A percentile compares a stretch with the other conserved stretches of the same genome.
phyloP scores from a whole-genome alignment of 2,888 invertebrate species.

The Thysanoteuthis rhombus region DNA sequence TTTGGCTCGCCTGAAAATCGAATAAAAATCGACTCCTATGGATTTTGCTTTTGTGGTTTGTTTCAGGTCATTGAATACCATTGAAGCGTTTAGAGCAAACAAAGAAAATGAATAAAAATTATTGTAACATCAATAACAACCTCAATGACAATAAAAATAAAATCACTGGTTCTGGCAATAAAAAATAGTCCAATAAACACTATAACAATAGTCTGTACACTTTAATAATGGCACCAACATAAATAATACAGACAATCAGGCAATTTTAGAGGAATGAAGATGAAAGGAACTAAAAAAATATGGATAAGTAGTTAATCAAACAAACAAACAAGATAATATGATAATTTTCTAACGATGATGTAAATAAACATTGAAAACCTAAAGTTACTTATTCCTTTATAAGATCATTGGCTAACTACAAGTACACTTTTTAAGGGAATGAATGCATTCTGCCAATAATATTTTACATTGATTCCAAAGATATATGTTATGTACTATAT shows the following conservation, averaged over 20 bases:
- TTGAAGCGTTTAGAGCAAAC: neutral
- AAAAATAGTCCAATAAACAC: neutral
- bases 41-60: neutral
- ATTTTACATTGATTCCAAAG: neutral
- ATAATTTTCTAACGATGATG: neutral
- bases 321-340: neutral
- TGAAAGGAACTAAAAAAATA: neutral
- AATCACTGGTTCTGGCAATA: neutral
- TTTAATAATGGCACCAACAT: neutral
- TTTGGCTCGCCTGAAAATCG: neutral
- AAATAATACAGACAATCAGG: neutral
- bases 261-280: neutral
- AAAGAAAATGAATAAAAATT: neutral
- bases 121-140: neutral
- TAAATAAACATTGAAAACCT: neutral
- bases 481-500: neutral
- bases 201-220: neutral
- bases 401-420: neutral
- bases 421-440: too few species aligned
- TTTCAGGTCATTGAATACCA: neutral
- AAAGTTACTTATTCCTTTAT: neutral
- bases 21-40: neutral
- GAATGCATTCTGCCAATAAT: too few species aligned
- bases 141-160: slow-evolving; percentile 12
- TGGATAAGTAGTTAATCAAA: neutral